These are phyloP conservation scores for Myopa testacea DNA, from an alignment of 2,888 invertebrate genomes.

Conservation along the genomic window DNA sequence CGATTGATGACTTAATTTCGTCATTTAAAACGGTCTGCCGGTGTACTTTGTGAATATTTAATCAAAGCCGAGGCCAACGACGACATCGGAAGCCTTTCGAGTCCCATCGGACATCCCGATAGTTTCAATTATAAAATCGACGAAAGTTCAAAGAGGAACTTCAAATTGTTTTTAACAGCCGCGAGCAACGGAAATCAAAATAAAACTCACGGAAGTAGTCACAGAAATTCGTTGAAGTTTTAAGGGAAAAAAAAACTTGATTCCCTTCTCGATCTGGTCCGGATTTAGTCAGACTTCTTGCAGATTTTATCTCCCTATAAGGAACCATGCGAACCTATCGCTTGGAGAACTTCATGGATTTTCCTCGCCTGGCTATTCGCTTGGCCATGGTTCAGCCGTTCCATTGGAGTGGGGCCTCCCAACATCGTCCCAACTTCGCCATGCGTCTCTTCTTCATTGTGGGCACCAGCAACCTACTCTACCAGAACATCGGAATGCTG, in stretches of 20 bases:
- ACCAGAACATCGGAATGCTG: constrained; percentile 56
- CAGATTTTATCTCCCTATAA: neutral
- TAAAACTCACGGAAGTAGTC: neutral
- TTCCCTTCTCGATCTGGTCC: too few relatives aligned
- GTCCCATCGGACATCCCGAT: too few relatives aligned
- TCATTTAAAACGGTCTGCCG: neutral
- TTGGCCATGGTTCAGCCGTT: constrained; percentile 51
- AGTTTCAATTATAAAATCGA: constrained; percentile 1
- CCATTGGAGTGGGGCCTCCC: constrained; percentile 46
- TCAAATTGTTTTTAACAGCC: neutral
- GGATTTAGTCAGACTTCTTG: neutral
- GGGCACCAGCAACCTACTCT: constrained; percentile 52
- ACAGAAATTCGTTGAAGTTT: too few relatives aligned
- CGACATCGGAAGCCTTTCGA: neutral
- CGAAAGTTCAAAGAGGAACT: neutral
- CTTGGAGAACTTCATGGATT: constrained; percentile 56
- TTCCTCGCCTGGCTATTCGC: constrained; percentile 54
- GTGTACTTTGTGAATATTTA: constrained; percentile 15
- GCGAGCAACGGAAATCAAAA: neutral
- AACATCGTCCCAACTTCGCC: neutral
- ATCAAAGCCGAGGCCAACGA: neutral
- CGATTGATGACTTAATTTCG: too few relatives aligned
- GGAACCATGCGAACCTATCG: constrained; percentile 36
- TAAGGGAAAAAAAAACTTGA: too few relatives aligned
- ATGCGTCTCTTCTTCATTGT: constrained; percentile 47